Conservation (phyloP, 2,797 vertebrate species). For the Delichon dasypus region DNA sequence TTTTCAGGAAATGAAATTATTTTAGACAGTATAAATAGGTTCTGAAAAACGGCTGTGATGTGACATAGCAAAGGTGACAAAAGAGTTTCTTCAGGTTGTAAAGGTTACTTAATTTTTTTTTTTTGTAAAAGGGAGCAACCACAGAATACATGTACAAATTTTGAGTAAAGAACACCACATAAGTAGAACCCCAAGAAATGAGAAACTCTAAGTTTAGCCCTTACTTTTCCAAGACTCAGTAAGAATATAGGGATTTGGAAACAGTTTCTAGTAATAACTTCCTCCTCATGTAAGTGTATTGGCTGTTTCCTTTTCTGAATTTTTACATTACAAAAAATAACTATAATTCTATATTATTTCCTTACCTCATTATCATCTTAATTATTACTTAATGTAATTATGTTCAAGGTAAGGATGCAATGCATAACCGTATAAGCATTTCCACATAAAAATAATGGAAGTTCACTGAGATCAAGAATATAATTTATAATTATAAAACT, state of each 20-base stretch:
- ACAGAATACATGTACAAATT: background rate
- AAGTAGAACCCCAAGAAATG: slow-evolving; percentile 22
- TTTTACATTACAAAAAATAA: background rate
- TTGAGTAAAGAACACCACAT: background rate
- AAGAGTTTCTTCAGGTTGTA: background rate
- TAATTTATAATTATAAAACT: background rate
- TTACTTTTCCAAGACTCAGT: background rate
- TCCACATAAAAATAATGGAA: background rate
- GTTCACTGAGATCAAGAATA: background rate
- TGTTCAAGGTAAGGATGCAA: background rate
- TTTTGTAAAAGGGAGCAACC: background rate
- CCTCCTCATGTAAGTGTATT: background rate
- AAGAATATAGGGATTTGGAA: background rate
- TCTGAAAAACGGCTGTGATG: background rate
- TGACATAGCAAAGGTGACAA: background rate
- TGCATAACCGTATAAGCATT: background rate
- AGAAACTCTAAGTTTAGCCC: background rate
- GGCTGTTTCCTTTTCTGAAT: background rate
- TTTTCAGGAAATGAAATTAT: background rate
- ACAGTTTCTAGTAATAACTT: slow-evolving; percentile 5
- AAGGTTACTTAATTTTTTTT: background rate
- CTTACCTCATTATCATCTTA: background rate
- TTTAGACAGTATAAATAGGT: background rate
- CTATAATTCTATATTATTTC: background rate
- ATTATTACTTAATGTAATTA: background rate